Evolutionary conservation across 2,888 invertebrate species (phyloP), one percentile per base, ranked within the genome.

Genomic region (Cerceris rybyensis): DNA sequence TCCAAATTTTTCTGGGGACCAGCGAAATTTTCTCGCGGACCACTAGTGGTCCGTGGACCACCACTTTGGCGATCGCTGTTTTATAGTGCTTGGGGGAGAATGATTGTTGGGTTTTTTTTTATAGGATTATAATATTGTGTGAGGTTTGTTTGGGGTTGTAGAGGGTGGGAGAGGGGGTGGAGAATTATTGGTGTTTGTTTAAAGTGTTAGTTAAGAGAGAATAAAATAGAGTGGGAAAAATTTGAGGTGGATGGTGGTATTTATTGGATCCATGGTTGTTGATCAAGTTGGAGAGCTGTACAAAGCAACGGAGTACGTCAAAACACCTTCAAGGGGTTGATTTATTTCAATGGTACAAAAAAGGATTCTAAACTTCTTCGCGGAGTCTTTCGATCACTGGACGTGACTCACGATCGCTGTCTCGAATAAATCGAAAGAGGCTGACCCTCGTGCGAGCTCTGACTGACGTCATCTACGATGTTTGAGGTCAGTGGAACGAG

Each of bases 401-500:
- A 61, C 72, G 70, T 84, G 84, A 84, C 28, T 84, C 84, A 84
- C 65, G 73, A 70, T 72, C 65, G 42, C 61, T 70, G 58, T 67
- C 70, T 72, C 75, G 78, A 55, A 72, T 80, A 80, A 79, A 80
- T 80, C 80, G 70, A 61, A 52, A 55, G 42, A 14, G 63, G 57
- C 71, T 69, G 69, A 49, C 68, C 67, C 69, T 58, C 69, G 64
- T 58, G 42, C 77, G 74, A 78, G 65, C 73, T 55, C 72, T n/a
- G 76, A 42, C 75, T 88, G 89, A 89, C 87, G 86, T 88, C 88
- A 88, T 78, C 75, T 84, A 9, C 28, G 76, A 39, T 58, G 82
- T 87, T 88, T 86, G 84, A 88, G 88, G 88, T 88, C 88, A 88
- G 84, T 89, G 86, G 88, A 86, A 87, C 88, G 84, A 86, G 84